Conservation (phyloP, 2,888 invertebrate genomes). For the Bellardia pandia region DNA sequence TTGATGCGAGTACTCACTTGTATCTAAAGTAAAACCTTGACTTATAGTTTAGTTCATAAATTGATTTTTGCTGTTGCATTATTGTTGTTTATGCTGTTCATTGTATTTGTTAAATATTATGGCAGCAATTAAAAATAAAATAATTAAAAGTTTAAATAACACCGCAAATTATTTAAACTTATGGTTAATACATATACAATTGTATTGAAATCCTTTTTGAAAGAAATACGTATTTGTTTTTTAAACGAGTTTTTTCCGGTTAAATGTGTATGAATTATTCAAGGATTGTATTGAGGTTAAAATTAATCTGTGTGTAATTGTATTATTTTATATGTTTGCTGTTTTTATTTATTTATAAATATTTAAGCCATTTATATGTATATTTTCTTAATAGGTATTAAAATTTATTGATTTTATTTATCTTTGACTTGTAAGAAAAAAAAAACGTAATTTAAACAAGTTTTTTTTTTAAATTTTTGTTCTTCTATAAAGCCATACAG, state of each 20-base stretch:
- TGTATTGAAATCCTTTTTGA: constrained; percentile 38
- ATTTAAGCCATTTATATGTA: neutral
- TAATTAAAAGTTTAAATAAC: neutral
- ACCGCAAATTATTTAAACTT: neutral
- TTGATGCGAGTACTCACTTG: neutral
- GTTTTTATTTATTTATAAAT: neutral
- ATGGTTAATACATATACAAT: constrained; percentile 5
- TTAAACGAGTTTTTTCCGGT: neutral
- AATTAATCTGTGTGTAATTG: neutral
- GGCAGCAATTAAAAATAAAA: constrained; percentile 12
- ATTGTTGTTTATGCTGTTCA: neutral
- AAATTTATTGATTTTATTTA: neutral
- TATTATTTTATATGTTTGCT: neutral
- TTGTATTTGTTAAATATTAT: neutral
- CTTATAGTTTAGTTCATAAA: constrained; percentile 46
- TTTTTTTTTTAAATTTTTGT: neutral
- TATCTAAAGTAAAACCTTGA: constrained; percentile 41
- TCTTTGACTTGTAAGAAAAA: neutral
- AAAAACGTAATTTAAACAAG: constrained; percentile 6
- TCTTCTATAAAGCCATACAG: neutral
- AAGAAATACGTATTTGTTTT: neutral
- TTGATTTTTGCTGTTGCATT: constrained; percentile 13
- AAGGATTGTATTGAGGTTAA: constrained; percentile 39
- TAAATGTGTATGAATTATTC: constrained; percentile 29
- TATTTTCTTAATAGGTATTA: neutral